Percentiles rank a stretch among this genome's conserved stretches.
Conservation (phyloP, 1,140 invertebrate species). For the Drosophila pectinifera region DNA sequence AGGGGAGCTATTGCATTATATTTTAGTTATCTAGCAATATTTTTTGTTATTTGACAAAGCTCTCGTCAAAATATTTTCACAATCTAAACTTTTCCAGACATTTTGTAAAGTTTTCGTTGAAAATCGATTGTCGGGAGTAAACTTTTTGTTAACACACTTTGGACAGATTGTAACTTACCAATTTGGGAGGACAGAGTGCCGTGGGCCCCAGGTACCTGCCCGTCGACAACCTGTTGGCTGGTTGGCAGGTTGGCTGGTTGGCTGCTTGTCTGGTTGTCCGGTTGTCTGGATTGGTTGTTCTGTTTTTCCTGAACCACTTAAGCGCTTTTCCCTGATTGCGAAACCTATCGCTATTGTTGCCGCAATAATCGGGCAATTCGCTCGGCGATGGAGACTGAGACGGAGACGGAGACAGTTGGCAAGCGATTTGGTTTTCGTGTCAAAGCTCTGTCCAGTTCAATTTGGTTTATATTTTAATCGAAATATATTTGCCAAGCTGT, state of each 20-base stretch:
- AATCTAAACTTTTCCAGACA: conserved; percentile 7
- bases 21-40: conserved; percentile 1
- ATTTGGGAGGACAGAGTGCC: conserved; percentile 13
- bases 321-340: conserved; percentile 26
- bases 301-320: conserved; percentile 12
- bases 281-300: too few relatives aligned
- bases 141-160: neutral
- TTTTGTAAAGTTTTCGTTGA: conserved; percentile 15
- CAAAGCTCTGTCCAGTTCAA: conserved; percentile 75
- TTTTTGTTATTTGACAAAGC: neutral
- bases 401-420: conserved; percentile 60
- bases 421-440: conserved; percentile 69
- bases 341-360: conserved; percentile 30
- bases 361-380: conserved; percentile 8
- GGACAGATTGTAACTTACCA: conserved; percentile 44
- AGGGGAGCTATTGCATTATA: neutral
- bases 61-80: conserved; percentile 10
- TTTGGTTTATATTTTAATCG: conserved; percentile 79
- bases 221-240: conserved; percentile 65
- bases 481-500: conserved; percentile 76
- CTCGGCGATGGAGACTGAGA: conserved; percentile 34
- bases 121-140: neutral
- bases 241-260: too few relatives aligned
- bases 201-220: conserved; percentile 4
- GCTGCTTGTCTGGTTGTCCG: conserved; percentile 33